These are phyloP conservation scores for Tiliacea aurago DNA, from an alignment of 2,888 invertebrate genomes.

Conservation along the genomic window DNA sequence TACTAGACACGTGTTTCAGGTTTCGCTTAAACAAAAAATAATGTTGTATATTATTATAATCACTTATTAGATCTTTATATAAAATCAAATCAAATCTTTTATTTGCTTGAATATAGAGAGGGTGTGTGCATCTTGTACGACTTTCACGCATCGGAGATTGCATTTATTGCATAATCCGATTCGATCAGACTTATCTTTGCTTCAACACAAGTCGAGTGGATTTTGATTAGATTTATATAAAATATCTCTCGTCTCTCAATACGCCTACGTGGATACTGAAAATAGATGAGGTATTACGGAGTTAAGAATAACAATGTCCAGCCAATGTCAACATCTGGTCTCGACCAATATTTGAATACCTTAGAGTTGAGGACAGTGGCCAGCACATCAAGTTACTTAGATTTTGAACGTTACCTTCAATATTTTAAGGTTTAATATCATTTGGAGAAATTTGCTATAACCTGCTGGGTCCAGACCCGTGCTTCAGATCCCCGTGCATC, in stretches of 20 bases:
- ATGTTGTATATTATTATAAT: too few relatives aligned
- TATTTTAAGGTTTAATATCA: too few relatives aligned
- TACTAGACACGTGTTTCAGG: too few relatives aligned
- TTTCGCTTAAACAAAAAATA: too few relatives aligned
- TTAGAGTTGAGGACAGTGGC: slow-evolving; percentile 7
- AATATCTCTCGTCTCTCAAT: slow-evolving; percentile 37
- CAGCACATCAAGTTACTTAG: too few relatives aligned
- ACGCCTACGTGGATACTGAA: neutral
- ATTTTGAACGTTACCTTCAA: too few relatives aligned
- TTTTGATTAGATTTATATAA: slow-evolving; percentile 41
- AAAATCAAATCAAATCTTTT: too few relatives aligned
- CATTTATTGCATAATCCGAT: slow-evolving; percentile 39
- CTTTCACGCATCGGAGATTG: slow-evolving; percentile 46
- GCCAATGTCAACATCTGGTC: slow-evolving; percentile 6
- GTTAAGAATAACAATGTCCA: slow-evolving; percentile 7
- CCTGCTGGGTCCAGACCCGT: too few relatives aligned
- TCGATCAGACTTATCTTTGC: slow-evolving; percentile 28
- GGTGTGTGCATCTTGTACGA: neutral
- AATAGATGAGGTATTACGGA: neutral
- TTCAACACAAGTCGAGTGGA: slow-evolving; percentile 18
- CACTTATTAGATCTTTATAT: slow-evolving; percentile 3
- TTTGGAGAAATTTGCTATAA: too few relatives aligned
- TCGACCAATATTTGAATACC: slow-evolving; percentile 14
- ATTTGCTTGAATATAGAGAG: too few relatives aligned
- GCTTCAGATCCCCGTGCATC: too few relatives aligned